A percentile compares a stretch with the other conserved stretches of the same genome.
Conservation (phyloP, 1,140 invertebrate species). For the Oryctes rhinoceros region DNA sequence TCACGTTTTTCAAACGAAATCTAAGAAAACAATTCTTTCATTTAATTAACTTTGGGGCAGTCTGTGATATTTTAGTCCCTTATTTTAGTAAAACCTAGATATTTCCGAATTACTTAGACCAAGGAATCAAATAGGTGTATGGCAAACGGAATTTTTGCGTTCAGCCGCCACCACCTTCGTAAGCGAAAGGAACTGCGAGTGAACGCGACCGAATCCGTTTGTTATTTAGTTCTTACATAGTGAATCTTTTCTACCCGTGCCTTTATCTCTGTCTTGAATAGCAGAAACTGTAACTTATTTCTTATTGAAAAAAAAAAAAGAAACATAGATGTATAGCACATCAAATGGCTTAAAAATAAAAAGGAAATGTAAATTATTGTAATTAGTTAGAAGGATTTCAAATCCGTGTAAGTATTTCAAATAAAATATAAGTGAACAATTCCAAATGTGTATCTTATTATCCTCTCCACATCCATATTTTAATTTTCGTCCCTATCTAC, state of each 20-base stretch:
- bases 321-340: slow-evolving; percentile 28
- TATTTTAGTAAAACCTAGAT: slow-evolving; percentile 44
- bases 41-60: slow-evolving; percentile 50
- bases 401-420: slow-evolving; percentile 39
- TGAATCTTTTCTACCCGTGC: slow-evolving; percentile 57
- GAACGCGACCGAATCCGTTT: slow-evolving; percentile 35
- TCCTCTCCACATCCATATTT: too few species aligned
- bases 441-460: slow-evolving; percentile 17
- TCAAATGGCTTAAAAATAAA: slow-evolving; percentile 39
- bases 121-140: slow-evolving; percentile 28
- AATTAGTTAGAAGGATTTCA: slow-evolving; percentile 41
- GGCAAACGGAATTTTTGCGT: slow-evolving; percentile 18
- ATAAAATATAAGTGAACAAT: slow-evolving; percentile 37
- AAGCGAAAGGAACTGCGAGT: slow-evolving; percentile 24
- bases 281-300: slow-evolving; percentile 54
- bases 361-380: slow-evolving; percentile 40
- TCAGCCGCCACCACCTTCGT: slow-evolving; percentile 25
- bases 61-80: slow-evolving; percentile 58
- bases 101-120: slow-evolving; percentile 46
- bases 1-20: slow-evolving; percentile 3
- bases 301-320: slow-evolving; percentile 48
- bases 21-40: slow-evolving; percentile 42
- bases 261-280: slow-evolving; percentile 57
- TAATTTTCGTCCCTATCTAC: too few species aligned
- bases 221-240: slow-evolving; percentile 42